Evolutionary conservation across 2,113 vertebrate species (phyloP), one percentile per base, ranked within the genome.

Genomic region (Plotosus lineatus): DNA sequence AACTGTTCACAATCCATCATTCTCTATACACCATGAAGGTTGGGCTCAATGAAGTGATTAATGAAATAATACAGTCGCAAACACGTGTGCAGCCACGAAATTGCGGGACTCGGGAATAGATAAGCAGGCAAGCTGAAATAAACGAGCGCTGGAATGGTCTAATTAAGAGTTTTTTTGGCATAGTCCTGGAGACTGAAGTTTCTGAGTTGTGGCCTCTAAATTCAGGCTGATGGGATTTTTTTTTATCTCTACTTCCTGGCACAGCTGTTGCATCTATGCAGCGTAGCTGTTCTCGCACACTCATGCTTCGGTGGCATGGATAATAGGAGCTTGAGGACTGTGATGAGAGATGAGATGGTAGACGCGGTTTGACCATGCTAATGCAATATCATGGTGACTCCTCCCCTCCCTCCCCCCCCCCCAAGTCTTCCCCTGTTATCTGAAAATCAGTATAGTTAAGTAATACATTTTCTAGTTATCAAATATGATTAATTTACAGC

Each of bases 311-410:
- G 80, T 88, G 85, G 81, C 83, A 87, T 85, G 75, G 77, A 84
- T 91, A 91, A 92, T 92, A 79, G 87, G 86, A 89, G 84, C 79
- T 85, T 89, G 81, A 81, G 86, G 66, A 60, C 15, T 76, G 66
- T 75, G 75, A 85, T 84, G 83, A 86, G 83, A 84, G 86, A 82
- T 55, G 82, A 82, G 86, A 83, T 84, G 80, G 53, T 83, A 78
- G 79, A 77, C 87, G 69, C 83, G 81, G 66, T 81, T n/a, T 60
- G 84, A 87, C 80, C 86, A 88, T 83, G 74, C 87, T 85, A 85
- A 89, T 87, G 65, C 82, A 82, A 86, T 73, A 46, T 68, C 26
- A 72, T 74, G 53, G 51, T 77, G 36, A 46, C 23, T 58, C 66
- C 71, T 46, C 38, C 1, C 72, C 73, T 36, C 51, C n/a, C 23